Percentiles rank a stretch among this genome's conserved stretches.
These are phyloP conservation scores for Amblyjoppa fuscipennis DNA, from an alignment of 2,888 invertebrate species.

Conservation along the genomic window DNA sequence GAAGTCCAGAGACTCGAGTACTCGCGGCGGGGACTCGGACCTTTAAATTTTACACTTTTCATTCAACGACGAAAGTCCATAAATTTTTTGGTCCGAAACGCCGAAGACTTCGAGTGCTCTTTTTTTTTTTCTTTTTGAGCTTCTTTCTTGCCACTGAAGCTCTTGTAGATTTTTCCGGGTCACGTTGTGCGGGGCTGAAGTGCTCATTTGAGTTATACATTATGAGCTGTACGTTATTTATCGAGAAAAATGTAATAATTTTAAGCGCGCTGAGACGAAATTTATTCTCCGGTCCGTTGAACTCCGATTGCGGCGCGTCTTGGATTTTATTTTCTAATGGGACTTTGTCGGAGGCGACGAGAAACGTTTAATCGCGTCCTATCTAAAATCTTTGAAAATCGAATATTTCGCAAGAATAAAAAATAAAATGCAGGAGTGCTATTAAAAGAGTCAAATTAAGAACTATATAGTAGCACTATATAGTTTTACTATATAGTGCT, in stretches of 20 bases:
- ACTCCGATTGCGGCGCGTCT: neutral
- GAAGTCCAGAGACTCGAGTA: neutral
- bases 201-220: neutral
- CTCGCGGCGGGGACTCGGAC: neutral
- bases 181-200: neutral
- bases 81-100: neutral
- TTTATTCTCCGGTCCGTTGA: neutral
- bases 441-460: too few species aligned
- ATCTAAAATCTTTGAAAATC: conserved; percentile 16
- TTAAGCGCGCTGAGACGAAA: neutral
- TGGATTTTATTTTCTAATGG: neutral
- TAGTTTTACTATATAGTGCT: too few species aligned
- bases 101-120: neutral
- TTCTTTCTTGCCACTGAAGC: neutral
- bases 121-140: neutral
- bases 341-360: conserved; percentile 27
- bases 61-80: neutral
- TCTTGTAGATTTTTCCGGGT: neutral
- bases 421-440: too few species aligned
- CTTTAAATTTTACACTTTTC: conserved; percentile 23
- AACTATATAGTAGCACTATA: too few species aligned
- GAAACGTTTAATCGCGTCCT: conserved; percentile 22
- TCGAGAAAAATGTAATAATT: neutral
- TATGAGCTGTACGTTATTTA: conserved; percentile 29
- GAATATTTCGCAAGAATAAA: too few species aligned